A percentile compares a stretch with the other conserved stretches of the same genome.
Evolutionary conservation across 2,888 invertebrate species (phyloP).

Genomic region (Leucophenga maculata): DNA sequence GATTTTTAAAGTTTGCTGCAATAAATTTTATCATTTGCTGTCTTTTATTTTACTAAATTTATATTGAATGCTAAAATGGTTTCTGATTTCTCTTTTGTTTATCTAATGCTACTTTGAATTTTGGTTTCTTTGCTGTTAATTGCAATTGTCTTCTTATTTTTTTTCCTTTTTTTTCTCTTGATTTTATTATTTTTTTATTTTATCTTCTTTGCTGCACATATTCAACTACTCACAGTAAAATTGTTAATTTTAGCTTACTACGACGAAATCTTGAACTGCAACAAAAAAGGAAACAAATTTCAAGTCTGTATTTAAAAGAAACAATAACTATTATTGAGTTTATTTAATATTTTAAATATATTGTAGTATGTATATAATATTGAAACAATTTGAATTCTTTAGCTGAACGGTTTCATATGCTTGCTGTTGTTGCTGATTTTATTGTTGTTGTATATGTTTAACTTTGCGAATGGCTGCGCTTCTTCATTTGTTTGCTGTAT

Average conservation of each 20-base stretch:
- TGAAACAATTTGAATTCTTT: conserved; percentile 4
- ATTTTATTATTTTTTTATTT: not conserved
- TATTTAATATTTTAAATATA: conserved; percentile 16
- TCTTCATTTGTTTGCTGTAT: not conserved
- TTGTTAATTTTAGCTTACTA: not conserved
- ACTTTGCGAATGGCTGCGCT: not conserved
- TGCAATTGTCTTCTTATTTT: not conserved
- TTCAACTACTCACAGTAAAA: conserved; percentile 4
- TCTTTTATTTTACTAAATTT: conserved; percentile 17
- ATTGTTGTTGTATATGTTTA: not conserved
- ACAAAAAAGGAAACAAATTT: not conserved
- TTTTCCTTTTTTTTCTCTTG: not conserved
- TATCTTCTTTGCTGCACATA: not conserved
- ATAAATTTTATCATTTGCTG: not conserved
- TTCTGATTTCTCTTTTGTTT: conserved; percentile 1
- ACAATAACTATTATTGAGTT: conserved; percentile 8
- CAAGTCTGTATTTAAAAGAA: not conserved
- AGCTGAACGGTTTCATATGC: no score
- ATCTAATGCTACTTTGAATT: conserved; percentile 9
- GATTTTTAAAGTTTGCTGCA: not conserved
- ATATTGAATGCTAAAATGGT: not conserved
- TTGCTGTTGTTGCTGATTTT: not conserved
- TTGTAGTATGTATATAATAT: conserved; percentile 1
- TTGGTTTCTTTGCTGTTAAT: conserved; percentile 14
- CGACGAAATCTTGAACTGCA: not conserved